Base-by-base conservation (phyloP, 2,113 vertebrate genomes). In the Sarotherodon lohbergeri region DNA sequence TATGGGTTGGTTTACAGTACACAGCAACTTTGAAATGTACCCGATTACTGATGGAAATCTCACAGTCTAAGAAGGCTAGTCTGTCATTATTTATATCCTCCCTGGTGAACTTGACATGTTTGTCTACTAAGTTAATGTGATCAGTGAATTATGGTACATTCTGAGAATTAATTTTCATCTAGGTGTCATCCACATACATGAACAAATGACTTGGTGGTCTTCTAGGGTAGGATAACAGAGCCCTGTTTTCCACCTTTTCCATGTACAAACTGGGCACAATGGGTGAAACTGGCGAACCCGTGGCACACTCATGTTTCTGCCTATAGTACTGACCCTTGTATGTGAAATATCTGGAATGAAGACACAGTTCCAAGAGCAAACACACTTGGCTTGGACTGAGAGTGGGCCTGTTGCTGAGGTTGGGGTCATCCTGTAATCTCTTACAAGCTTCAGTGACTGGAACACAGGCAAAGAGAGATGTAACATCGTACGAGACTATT, bases 391-490 rank as follows among this genome's bases (percentile, higher is more conserved):
- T 17, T 32, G 57, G 57, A 27, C 57, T 34, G 57, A 19, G 29
- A 34, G 57, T 6, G 29, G 29, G 16, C 29, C 57, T 61, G 57
- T 1, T 61, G 29, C 57, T 34, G 9, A 61, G 29, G 57, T 61
- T 1, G 29, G 57, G 57, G 0, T 34, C 57, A 34, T 61, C 57
- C 57, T 61, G 29, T 61, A 6, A 34, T 10, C 9, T 61, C 57
- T 34, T 61, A 10, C 57, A 19, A 34, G 1, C 57, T 61, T 34
- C 52, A 22, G 10, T 2, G 10, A 55, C 57, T 61, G 57, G 5
- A 34, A 61, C 9, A 34, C 57, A 0, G 0, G 3, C 27, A 61
- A 61, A 61, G 57, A 61, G 57, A 61, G 3, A 0, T 34, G 9
- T 19, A 4, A 61, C 57, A 19, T 4, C 0, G 29, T 61, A 61